Conservation (phyloP, 2,888 invertebrate genomes). For the Mesochorus sp. region DNA sequence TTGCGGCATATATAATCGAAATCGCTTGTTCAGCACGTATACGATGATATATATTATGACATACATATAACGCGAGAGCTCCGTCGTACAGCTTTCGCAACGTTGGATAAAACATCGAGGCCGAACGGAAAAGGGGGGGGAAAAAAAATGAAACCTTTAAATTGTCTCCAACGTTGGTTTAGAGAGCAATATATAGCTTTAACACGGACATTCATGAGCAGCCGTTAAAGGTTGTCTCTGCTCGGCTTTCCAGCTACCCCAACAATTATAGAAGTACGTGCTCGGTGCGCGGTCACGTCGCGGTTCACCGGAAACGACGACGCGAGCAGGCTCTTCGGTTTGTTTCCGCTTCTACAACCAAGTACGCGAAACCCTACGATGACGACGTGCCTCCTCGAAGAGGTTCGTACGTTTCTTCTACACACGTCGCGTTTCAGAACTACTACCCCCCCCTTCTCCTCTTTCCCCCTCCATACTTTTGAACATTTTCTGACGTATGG, state of each 20-base stretch:
- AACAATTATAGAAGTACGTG: slow-evolving; percentile 78
- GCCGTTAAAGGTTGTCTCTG: slow-evolving; percentile 71
- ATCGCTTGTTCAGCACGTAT: slow-evolving; percentile 21
- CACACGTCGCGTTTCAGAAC: too few relatives aligned
- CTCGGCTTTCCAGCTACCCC: too few relatives aligned
- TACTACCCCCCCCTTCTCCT: too few relatives aligned
- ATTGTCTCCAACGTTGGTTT: slow-evolving; percentile 3
- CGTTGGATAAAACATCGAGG: not conserved
- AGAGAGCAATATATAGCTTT: slow-evolving; percentile 6
- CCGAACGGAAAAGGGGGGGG: not conserved
- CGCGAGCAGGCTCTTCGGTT: slow-evolving; percentile 12
- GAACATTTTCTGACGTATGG: too few relatives aligned
- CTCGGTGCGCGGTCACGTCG: slow-evolving; percentile 55
- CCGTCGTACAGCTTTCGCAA: not conserved
- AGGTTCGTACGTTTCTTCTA: slow-evolving; percentile 11
- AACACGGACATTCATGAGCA: slow-evolving; percentile 67
- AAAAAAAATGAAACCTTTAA: slow-evolving; percentile 43
- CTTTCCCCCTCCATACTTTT: too few relatives aligned
- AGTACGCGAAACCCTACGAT: slow-evolving; percentile 6
- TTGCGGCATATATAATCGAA: slow-evolving; percentile 9
- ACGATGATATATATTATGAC: not conserved
- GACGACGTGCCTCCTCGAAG: slow-evolving; percentile 13
- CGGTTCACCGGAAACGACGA: slow-evolving; percentile 8
- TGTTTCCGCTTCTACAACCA: slow-evolving; percentile 23
- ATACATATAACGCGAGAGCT: not conserved